Evolutionary conservation across 1,140 invertebrate species (phyloP).

Genomic region (Drosophila malerkotliana): DNA sequence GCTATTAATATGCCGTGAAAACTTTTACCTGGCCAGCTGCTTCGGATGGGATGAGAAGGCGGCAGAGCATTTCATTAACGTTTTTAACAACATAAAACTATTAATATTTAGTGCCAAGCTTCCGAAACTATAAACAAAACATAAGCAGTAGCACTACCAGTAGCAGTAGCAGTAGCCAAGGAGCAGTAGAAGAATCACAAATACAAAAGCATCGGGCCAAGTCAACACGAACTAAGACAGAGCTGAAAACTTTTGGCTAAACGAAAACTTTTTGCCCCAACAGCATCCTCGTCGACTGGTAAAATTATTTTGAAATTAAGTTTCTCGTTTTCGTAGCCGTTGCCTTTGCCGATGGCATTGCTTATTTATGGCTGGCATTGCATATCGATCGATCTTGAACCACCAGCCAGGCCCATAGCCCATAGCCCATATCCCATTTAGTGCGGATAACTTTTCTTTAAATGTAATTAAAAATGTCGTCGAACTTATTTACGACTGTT

Average conservation of each 20-base stretch:
- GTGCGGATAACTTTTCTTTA: conserved; percentile 61
- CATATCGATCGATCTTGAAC: conserved; percentile 76
- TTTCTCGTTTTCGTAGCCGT: conserved; percentile 51
- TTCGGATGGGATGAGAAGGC: neutral
- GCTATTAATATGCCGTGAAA: conserved; percentile 60
- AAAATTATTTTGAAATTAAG: conserved; percentile 81
- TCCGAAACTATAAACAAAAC: conserved; percentile 61
- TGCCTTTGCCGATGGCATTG: conserved; percentile 57
- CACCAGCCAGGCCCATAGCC: conserved; percentile 18
- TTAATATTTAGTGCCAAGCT: conserved; percentile 66
- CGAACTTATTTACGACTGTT: conserved; percentile 80
- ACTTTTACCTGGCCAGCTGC: conserved; percentile 30
- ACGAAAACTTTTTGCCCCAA: conserved; percentile 51
- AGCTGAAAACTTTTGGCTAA: conserved; percentile 62
- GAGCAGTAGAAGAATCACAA: conserved; percentile 19
- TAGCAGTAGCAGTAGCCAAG: neutral
- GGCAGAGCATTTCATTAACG: conserved; percentile 73
- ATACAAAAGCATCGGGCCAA: conserved; percentile 23
- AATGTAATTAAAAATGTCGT: conserved; percentile 82
- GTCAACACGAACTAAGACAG: conserved; percentile 50
- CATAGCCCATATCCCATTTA: neutral
- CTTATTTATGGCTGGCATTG: conserved; percentile 73
- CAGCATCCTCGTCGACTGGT: conserved; percentile 37
- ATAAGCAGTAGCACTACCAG: conserved; percentile 40
- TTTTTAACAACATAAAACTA: conserved; percentile 76